phyloP scores from a whole-genome alignment of 2,797 vertebrate species.

The Coccyzus lansbergi region DNA sequence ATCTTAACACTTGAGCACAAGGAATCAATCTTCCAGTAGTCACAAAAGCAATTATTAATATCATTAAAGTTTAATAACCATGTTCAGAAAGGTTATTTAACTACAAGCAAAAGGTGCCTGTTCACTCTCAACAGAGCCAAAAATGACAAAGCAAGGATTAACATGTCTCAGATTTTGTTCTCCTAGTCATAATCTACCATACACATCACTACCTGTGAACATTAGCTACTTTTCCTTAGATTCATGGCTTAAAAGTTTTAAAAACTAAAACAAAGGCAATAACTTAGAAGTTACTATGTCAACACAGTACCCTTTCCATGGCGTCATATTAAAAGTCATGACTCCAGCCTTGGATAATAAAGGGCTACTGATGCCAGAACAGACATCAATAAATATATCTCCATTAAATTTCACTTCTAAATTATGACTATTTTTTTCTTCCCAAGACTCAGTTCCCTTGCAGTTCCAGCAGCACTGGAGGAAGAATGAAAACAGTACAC shows the following conservation, averaged over 20 bases:
- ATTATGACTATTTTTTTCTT: accelerated
- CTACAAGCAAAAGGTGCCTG: background rate
- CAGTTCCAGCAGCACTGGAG: background rate
- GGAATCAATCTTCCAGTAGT: slow-evolving; percentile 1
- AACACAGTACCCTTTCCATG: background rate
- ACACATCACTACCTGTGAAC: background rate
- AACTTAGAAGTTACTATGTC: background rate
- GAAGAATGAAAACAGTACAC: background rate
- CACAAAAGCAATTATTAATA: background rate
- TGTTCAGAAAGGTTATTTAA: slow-evolving; percentile 1
- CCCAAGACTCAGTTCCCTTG: background rate
- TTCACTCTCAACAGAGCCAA: background rate
- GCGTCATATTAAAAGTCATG: background rate
- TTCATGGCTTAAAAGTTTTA: background rate
- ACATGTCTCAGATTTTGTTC: background rate
- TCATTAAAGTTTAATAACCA: slow-evolving; percentile 12
- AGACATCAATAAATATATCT: background rate
- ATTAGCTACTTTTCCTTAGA: background rate
- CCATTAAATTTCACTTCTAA: background rate
- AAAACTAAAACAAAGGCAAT: background rate
- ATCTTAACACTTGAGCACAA: background rate
- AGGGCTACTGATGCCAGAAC: background rate
- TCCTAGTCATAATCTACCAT: background rate
- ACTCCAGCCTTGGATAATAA: background rate
- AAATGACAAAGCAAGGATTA: background rate